Evolutionary conservation across 2,888 invertebrate species (phyloP).

Genomic region (Norana najaformis): DNA sequence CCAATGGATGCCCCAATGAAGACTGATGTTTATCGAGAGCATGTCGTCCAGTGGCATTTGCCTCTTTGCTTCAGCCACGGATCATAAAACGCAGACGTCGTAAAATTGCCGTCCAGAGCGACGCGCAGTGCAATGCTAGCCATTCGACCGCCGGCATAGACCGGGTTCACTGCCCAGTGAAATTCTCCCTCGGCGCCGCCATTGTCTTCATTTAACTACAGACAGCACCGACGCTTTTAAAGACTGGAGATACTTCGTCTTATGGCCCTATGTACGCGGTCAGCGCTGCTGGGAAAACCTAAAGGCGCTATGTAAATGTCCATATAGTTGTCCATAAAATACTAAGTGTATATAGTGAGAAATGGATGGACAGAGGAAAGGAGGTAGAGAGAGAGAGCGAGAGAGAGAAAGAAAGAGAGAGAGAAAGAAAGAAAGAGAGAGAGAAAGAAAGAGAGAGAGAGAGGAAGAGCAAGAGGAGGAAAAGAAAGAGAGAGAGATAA

Average conservation of each 20-base stretch:
- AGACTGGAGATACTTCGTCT: not conserved
- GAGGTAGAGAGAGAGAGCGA: not conserved
- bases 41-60: not conserved
- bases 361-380: not conserved
- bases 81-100: conserved; percentile 13
- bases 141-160: not conserved
- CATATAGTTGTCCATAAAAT: not conserved
- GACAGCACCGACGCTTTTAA: not conserved
- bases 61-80: not conserved
- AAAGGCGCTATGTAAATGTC: not conserved
- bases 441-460: not conserved
- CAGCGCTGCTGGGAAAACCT: not conserved
- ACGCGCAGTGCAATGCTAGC: not conserved
- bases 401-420: not conserved
- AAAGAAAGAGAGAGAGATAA: not conserved
- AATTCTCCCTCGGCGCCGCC: not conserved
- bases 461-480: not conserved
- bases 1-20: not conserved
- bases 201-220: not conserved
- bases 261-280: not conserved
- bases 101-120: not conserved
- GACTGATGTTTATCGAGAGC: not conserved
- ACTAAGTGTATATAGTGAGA: not conserved
- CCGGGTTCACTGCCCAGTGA: not conserved
- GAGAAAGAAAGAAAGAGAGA: not conserved